These are phyloP conservation scores for Darevskia mixta DNA, from an alignment of 2,797 vertebrate species.

Conservation along the genomic window DNA sequence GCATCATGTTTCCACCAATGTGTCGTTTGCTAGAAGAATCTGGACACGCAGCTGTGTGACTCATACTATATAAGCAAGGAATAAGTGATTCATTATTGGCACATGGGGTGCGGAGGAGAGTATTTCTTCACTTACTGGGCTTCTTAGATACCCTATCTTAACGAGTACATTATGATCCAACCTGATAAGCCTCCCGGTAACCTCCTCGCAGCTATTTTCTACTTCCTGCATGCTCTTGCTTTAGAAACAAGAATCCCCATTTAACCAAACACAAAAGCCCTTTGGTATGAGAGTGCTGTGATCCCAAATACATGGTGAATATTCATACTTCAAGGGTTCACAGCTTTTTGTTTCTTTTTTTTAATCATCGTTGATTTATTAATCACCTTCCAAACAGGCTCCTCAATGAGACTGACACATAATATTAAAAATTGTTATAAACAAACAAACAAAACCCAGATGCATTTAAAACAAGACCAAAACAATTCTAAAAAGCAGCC, in stretches of 20 bases:
- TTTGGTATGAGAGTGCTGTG: neutral
- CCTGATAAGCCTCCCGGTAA: conserved; percentile 1
- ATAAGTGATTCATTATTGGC: neutral
- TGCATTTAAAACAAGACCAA: too few species aligned
- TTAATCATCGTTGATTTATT: neutral
- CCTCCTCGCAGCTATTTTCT: neutral
- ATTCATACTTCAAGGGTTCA: neutral
- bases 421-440: too few species aligned
- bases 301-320: neutral
- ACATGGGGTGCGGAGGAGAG: conserved; percentile 58
- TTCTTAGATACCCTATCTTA: neutral
- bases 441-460: too few species aligned
- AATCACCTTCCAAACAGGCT: neutral
- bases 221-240: neutral
- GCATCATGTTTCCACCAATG: neutral
- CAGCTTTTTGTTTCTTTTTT: neutral
- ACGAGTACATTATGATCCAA: neutral
- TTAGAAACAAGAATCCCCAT: neutral
- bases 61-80: neutral
- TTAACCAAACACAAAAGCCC: neutral
- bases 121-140: neutral
- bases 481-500: too few species aligned
- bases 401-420: too few species aligned
- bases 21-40: neutral
- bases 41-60: neutral